Evolutionary conservation across 2,797 vertebrate genomes (phyloP).

Genomic region (Myotis myotis): DNA sequence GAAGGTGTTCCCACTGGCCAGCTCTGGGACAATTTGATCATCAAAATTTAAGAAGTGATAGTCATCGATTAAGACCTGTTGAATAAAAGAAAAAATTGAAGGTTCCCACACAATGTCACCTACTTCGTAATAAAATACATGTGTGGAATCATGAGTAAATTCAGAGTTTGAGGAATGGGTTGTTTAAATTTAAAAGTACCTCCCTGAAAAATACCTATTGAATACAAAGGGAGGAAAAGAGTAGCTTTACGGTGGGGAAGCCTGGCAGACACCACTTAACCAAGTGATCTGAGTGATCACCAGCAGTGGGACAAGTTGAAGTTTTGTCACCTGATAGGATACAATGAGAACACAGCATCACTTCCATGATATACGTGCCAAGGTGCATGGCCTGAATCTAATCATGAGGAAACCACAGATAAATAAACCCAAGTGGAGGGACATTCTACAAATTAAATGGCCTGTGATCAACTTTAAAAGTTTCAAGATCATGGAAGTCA

Average conservation of each 20-base stretch:
- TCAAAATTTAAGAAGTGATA: neutral
- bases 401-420: neutral
- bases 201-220: neutral
- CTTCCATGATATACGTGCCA: neutral
- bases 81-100: slow-evolving; percentile 10
- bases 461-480: neutral
- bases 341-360: neutral
- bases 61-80: neutral
- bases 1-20: neutral
- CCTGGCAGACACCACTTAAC: neutral
- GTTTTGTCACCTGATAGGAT: neutral
- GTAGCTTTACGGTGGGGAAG: neutral
- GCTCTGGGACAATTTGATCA: neutral
- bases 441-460: neutral
- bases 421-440: neutral
- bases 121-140: neutral
- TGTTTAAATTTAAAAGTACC: slow-evolving; percentile 13
- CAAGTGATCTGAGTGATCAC: neutral
- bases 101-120: neutral
- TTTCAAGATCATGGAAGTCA: slow-evolving; percentile 1
- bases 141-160: slow-evolving; percentile 6
- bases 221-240: neutral
- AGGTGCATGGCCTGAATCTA: neutral
- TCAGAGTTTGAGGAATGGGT: neutral
- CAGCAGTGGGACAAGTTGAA: neutral